Conservation (phyloP, 2,797 vertebrate species). For the Fratercula arctica region DNA sequence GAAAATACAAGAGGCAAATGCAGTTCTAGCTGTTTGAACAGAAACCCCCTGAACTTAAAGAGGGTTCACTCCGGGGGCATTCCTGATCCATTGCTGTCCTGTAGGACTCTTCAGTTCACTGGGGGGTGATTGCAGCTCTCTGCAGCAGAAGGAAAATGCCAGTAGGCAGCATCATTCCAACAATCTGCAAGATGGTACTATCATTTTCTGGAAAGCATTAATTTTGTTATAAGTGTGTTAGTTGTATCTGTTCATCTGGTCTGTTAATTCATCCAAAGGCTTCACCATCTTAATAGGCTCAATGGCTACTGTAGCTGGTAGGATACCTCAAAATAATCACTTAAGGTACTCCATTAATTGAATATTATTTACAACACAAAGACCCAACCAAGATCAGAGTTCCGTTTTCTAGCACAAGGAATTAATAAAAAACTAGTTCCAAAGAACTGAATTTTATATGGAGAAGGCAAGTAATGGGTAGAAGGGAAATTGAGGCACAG, state of each 20-base stretch:
- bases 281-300: not conserved
- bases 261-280: constrained; percentile 45
- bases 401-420: not conserved
- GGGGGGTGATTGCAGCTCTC: not conserved
- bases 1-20: not conserved
- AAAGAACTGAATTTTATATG: not conserved
- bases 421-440: not conserved
- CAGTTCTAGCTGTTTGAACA: not conserved
- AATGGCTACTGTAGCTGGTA: not conserved
- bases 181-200: constrained; percentile 42
- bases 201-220: constrained; percentile 37
- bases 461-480: not conserved
- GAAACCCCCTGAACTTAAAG: not conserved
- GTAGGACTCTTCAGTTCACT: not conserved
- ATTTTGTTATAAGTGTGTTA: not conserved
- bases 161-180: constrained; percentile 36
- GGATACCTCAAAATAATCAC: not conserved
- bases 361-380: not conserved
- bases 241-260: constrained; percentile 29
- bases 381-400: not conserved
- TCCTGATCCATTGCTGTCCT: not conserved
- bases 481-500: not conserved
- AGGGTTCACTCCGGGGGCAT: not conserved
- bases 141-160: constrained; percentile 36
- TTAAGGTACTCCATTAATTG: not conserved